phyloP scores from a whole-genome alignment of 2,888 invertebrate species.

The Nomada hirtipes region DNA sequence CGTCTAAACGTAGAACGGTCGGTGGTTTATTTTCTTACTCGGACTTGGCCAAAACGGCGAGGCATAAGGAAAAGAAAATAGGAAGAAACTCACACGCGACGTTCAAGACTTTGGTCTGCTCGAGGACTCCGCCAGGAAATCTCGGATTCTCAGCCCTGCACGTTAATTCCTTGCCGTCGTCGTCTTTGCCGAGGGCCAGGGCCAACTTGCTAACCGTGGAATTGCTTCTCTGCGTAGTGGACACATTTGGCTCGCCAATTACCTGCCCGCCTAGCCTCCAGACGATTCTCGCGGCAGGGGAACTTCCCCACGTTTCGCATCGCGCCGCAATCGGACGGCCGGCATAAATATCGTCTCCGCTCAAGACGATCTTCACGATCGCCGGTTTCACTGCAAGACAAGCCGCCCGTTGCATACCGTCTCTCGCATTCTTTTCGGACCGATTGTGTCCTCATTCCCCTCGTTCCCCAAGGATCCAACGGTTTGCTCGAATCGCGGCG shows the following conservation, averaged over 20 bases:
- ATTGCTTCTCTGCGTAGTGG: constrained; percentile 86
- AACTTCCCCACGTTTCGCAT: constrained; percentile 93
- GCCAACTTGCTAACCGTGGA: constrained; percentile 90
- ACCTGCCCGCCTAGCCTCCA: constrained; percentile 91
- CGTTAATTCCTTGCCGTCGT: constrained; percentile 92
- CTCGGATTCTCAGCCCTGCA: constrained; percentile 95
- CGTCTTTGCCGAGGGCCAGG: constrained; percentile 90
- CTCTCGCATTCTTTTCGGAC: not conserved
- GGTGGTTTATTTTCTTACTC: not conserved
- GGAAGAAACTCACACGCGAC: constrained; percentile 92
- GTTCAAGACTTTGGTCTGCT: constrained; percentile 91
- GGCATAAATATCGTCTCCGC: constrained; percentile 90
- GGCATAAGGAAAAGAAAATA: not conserved
- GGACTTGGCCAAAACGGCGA: too few species aligned
- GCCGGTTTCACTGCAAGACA: constrained; percentile 90
- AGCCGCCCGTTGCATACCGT: not conserved
- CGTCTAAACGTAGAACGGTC: constrained; percentile 86
- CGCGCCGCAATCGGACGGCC: constrained; percentile 90
- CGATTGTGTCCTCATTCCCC: too few species aligned
- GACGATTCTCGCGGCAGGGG: constrained; percentile 92
- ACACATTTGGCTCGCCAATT: constrained; percentile 87
- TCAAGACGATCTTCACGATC: constrained; percentile 90
- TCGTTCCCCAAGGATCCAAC: not conserved
- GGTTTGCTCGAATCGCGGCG: constrained; percentile 18
- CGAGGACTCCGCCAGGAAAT: constrained; percentile 92